Conservation (phyloP, 1,140 invertebrate genomes). For the Aphaenogaster ashmeadi region DNA sequence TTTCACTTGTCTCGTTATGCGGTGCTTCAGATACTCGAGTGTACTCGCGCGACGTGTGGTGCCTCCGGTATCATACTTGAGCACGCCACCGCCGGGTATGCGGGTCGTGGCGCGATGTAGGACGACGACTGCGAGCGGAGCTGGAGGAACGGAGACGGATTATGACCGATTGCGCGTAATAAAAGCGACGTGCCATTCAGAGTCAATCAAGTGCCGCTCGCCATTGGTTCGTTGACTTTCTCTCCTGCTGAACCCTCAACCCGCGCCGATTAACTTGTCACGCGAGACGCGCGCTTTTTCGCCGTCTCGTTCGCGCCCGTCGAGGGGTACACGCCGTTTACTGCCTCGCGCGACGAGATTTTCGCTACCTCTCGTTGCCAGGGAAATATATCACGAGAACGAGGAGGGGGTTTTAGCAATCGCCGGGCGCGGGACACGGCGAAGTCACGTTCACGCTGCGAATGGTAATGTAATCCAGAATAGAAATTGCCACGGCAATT, state of each 20-base stretch:
- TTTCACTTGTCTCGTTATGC: slow-evolving; percentile 23
- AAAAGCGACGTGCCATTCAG: slow-evolving; percentile 74
- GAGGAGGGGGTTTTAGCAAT: slow-evolving; percentile 10
- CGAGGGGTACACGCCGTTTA: not conserved
- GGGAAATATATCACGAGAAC: not conserved
- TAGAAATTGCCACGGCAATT: slow-evolving; percentile 47
- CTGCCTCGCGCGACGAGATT: not conserved
- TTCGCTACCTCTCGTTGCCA: not conserved
- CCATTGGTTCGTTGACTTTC: slow-evolving; percentile 76
- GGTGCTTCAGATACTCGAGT: not conserved
- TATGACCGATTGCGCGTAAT: slow-evolving; percentile 72
- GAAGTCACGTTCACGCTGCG: slow-evolving; percentile 46
- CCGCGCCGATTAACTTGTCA: slow-evolving; percentile 66
- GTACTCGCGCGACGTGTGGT: not conserved
- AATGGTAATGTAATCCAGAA: slow-evolving; percentile 53
- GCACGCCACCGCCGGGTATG: slow-evolving; percentile 20
- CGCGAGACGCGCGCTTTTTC: slow-evolving; percentile 63
- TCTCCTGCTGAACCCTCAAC: slow-evolving; percentile 73
- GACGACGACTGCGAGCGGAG: slow-evolving; percentile 20
- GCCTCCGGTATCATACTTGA: slow-evolving; percentile 1
- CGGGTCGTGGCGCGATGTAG: slow-evolving; percentile 39
- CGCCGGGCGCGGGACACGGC: not conserved
- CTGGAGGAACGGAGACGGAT: slow-evolving; percentile 57
- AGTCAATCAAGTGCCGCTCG: slow-evolving; percentile 67
- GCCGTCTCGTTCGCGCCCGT: slow-evolving; percentile 6